Base-by-base conservation (phyloP, 2,113 vertebrate species). In the Morone saxatilis region DNA sequence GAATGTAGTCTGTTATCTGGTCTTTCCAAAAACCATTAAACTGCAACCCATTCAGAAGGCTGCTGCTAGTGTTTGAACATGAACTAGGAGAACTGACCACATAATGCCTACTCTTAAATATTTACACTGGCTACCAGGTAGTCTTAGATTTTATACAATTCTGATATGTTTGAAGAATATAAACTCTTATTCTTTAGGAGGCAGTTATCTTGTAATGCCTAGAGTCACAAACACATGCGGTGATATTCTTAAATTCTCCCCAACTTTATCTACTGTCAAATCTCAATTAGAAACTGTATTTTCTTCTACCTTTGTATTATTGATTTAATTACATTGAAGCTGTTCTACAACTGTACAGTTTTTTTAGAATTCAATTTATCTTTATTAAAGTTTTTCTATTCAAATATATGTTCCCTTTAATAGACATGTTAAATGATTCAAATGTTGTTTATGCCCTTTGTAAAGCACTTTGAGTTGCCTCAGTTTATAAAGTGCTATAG, bases 71-170 rank as follows among this genome's bases (percentile, higher is more conserved):
- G 31, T 31, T 31, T 31, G 31, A 31, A 31, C 31, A 31, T 3
- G 31, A 74, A 38, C 38, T 10, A 53, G 65, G 66, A 25, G 22
- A 71, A 53, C 7, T 25, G n/a, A 78, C 45, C 41, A 45, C 63
- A 61, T 75, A 57, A 61, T 53, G 9, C 54, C n/a, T 31, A 1
- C 19, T 51, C 47, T 41, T 69, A 43, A 43, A 53, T 60, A 19
- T 51, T 69, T 43, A 38, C 36, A 69, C 16, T 69, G 63, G 19
- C 47, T 60, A 62, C 47, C 72, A 61, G 36, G 38, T 76, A 41
- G 71, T 67, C 53, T 41, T 41, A 31, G 31, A 31, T 31, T 31
- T 31, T 31, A 31, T 31, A 31, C 2, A 31, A 4, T 31, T 31
- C 31, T 31, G 31, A 31, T 31, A 31, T 31, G 31, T 31, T 31